Evolutionary conservation across 2,888 invertebrate species (phyloP).

Genomic region (Thecophora atra): DNA sequence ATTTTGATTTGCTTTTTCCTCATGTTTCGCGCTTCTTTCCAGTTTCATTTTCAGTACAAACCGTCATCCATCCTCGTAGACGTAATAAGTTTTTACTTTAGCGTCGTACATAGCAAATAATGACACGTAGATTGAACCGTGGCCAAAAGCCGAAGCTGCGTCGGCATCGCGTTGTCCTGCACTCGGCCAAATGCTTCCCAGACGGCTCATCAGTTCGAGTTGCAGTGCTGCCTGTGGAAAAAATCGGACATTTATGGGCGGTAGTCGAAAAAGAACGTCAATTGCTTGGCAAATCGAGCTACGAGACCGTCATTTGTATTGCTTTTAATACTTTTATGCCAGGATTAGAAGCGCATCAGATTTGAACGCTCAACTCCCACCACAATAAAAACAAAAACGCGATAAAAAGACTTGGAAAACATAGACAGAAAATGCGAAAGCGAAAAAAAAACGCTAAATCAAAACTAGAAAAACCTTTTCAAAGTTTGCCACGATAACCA

Average conservation of each 20-base stretch:
- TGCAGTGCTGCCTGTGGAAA: neutral
- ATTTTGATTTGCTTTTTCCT: slow-evolving; percentile 3
- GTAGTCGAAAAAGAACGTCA: slow-evolving; percentile 15
- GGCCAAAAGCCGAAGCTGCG: slow-evolving; percentile 47
- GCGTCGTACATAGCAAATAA: slow-evolving; percentile 33
- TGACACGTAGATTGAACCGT: slow-evolving; percentile 50
- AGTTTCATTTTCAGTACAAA: neutral
- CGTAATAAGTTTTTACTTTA: slow-evolving; percentile 36
- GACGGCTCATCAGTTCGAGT: slow-evolving; percentile 15
- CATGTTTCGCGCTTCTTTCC: too few species aligned
- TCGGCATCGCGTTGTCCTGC: neutral
- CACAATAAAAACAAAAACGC: neutral
- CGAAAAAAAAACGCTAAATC: neutral
- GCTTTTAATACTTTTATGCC: slow-evolving; percentile 22
- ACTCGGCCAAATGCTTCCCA: slow-evolving; percentile 1
- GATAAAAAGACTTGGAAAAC: neutral
- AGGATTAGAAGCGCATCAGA: slow-evolving; percentile 21
- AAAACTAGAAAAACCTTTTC: neutral
- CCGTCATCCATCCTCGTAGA: slow-evolving; percentile 32
- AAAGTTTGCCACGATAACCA: slow-evolving; percentile 8
- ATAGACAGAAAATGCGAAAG: neutral
- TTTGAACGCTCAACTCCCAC: neutral
- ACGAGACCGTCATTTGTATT: slow-evolving; percentile 24
- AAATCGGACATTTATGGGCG: slow-evolving; percentile 21
- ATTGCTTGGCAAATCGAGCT: slow-evolving; percentile 22